Conservation (phyloP, 2,113 vertebrate species). For the Thomomys bottae region DNA sequence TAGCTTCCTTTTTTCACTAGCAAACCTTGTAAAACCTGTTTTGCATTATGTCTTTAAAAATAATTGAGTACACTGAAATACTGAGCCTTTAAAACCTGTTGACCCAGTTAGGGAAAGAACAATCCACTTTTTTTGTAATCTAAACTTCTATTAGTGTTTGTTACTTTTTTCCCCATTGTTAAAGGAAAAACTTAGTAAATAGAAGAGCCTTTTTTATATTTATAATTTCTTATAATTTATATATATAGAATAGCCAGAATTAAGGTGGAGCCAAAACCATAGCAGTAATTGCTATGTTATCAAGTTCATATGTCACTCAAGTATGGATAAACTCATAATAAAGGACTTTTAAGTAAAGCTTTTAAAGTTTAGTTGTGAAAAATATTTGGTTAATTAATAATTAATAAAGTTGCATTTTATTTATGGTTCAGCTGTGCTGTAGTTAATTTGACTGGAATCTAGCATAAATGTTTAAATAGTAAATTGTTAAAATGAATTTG, state of each 20-base stretch:
- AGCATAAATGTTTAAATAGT: slow-evolving; percentile 18
- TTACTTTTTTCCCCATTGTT: slow-evolving; percentile 33
- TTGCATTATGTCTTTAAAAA: slow-evolving; percentile 63
- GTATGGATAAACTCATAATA: background rate
- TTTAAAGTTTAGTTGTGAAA: slow-evolving; percentile 26
- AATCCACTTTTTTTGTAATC: slow-evolving; percentile 38
- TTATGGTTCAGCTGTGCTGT: background rate
- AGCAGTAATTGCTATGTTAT: background rate
- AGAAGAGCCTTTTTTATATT: background rate
- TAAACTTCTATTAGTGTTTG: slow-evolving; percentile 58
- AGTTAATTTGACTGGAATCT: slow-evolving; percentile 36
- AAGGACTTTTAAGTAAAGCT: background rate
- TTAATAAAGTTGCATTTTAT: slow-evolving; percentile 9
- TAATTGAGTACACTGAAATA: slow-evolving; percentile 61
- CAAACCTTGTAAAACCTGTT: slow-evolving; percentile 70
- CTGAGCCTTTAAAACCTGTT: slow-evolving; percentile 64
- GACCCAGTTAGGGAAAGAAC: slow-evolving; percentile 43
- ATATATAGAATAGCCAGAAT: background rate
- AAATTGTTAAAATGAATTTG: background rate
- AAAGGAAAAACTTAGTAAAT: slow-evolving; percentile 36
- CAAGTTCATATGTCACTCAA: background rate
- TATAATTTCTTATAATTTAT: background rate
- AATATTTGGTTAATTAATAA: slow-evolving; percentile 3
- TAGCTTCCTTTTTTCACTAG: slow-evolving; percentile 63
- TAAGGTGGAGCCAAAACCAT: background rate